A percentile compares a stretch with the other conserved stretches of the same genome.
phyloP scores from a whole-genome alignment of 2,113 vertebrate species.

The Phasianus colchicus region DNA sequence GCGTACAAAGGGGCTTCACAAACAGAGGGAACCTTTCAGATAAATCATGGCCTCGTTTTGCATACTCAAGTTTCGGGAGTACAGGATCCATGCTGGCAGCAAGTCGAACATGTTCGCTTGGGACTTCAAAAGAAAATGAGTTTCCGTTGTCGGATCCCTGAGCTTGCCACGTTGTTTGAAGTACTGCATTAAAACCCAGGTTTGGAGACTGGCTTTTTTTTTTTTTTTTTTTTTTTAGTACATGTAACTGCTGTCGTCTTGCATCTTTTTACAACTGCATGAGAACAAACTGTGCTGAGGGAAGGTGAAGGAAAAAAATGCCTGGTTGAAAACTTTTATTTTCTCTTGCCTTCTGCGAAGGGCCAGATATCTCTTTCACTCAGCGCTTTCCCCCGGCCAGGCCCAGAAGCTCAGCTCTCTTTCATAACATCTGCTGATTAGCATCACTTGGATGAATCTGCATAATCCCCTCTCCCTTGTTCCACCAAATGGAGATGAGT shows the following conservation, averaged over 20 bases:
- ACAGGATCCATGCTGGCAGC: neutral
- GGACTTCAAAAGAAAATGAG: constrained; percentile 13
- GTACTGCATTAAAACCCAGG: neutral
- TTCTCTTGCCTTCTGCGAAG: neutral
- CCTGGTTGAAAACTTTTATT: neutral
- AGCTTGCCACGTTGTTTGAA: constrained; percentile 5
- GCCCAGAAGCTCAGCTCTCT: neutral
- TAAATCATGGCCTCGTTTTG: constrained; percentile 23
- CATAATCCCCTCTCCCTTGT: neutral
- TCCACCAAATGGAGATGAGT: neutral
- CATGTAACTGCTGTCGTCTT: neutral
- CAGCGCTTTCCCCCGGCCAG: neutral
- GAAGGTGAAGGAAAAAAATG: neutral
- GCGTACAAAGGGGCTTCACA: constrained; percentile 21
- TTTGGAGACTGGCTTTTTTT: neutral
- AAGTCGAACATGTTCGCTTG: rapidly evolving
- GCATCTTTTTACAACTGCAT: neutral
- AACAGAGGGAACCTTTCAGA: neutral
- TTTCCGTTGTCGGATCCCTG: neutral
- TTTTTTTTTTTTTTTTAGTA: neutral
- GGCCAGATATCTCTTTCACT: neutral
- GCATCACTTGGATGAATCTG: neutral
- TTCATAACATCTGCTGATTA: neutral
- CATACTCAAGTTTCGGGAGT: neutral
- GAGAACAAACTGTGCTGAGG: neutral